Evolutionary conservation across 2,888 invertebrate genomes (phyloP).

Genomic region (Andrena bicolor): DNA sequence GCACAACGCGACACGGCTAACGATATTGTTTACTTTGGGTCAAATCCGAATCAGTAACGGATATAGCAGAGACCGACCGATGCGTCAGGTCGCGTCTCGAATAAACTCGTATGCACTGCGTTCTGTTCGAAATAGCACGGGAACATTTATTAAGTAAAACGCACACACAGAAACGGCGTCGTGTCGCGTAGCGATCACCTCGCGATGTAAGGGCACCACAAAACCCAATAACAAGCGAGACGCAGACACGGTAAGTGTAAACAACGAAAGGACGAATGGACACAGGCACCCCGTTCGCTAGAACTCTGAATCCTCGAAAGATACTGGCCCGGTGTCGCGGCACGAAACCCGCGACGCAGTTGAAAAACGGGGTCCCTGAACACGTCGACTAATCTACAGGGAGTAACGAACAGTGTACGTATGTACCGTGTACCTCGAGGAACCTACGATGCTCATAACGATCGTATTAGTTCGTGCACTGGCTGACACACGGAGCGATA

Average conservation of each 20-base stretch:
- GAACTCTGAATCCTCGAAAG: neutral
- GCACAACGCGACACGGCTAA: neutral
- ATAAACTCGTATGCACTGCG: constrained; percentile 6
- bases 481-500: constrained; percentile 53
- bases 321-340: neutral
- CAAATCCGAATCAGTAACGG: neutral
- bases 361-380: neutral
- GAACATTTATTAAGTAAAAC: too few species aligned
- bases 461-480: constrained; percentile 42
- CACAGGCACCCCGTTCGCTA: too few species aligned
- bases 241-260: neutral
- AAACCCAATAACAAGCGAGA: neutral
- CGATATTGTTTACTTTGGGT: constrained; percentile 43
- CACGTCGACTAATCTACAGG: neutral
- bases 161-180: neutral
- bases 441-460: constrained; percentile 47
- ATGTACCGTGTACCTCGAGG: constrained; percentile 46
- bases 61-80: neutral
- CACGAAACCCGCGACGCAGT: neutral
- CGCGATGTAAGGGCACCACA: neutral
- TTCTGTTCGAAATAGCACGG: neutral
- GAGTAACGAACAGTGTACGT: neutral
- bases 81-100: neutral
- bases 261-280: neutral
- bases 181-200: neutral